phyloP scores from a whole-genome alignment of 1,140 invertebrate genomes.

The Lamellibrachia luymesi region DNA sequence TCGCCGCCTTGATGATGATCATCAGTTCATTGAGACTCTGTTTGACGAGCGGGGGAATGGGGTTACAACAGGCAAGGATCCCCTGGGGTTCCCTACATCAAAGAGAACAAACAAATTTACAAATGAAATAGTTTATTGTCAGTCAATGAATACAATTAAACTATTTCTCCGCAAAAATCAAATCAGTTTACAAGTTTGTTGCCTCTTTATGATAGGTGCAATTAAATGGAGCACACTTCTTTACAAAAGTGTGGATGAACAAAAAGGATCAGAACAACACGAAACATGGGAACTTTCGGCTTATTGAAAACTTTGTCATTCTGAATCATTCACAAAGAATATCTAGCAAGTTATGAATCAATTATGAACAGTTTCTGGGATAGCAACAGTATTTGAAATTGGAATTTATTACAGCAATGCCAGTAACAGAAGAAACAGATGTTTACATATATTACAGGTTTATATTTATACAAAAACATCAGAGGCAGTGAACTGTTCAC shows the following conservation, averaged over 20 bases:
- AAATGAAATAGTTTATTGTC: not conserved
- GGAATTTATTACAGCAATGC: not conserved
- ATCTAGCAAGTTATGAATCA: not conserved
- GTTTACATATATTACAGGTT: not conserved
- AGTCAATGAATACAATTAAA: not conserved
- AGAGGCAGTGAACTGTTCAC: not conserved
- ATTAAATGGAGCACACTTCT: too few relatives aligned
- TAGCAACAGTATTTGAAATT: not conserved
- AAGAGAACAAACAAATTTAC: conserved; percentile 10
- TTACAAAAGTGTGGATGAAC: too few relatives aligned
- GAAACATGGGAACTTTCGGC: too few relatives aligned
- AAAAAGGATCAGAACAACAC: too few relatives aligned
- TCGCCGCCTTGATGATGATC: conserved; percentile 70
- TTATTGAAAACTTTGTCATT: too few relatives aligned
- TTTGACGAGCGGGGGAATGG: conserved; percentile 82
- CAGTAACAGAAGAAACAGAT: not conserved
- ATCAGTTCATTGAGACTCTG: conserved; percentile 70
- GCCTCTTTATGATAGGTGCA: too few relatives aligned
- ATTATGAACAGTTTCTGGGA: not conserved
- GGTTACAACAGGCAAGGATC: conserved; percentile 89
- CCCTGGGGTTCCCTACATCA: conserved; percentile 79
- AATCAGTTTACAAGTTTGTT: too few relatives aligned
- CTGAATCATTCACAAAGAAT: too few relatives aligned
- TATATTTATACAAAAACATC: not conserved
- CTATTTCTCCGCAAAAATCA: too few relatives aligned